Evolutionary conservation across 2,888 invertebrate genomes (phyloP).

Genomic region (Notodonta ziczac): DNA sequence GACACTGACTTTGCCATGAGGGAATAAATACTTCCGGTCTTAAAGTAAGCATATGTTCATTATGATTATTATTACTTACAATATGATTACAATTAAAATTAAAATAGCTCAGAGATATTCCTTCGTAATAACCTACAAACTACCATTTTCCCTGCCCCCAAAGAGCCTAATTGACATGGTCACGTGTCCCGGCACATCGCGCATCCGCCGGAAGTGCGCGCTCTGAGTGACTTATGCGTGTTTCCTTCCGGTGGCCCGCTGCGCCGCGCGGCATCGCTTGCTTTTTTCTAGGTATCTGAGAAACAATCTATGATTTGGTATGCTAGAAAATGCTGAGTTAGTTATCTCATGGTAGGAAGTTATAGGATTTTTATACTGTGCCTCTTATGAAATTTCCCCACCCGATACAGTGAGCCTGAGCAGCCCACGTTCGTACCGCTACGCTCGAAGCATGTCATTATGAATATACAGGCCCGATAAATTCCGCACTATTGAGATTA

Average conservation of each 20-base stretch:
- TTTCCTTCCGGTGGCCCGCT: conserved; percentile 63
- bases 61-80: neutral
- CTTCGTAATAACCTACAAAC: neutral
- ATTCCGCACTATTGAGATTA: too few relatives aligned
- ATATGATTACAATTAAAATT: neutral
- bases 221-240: conserved; percentile 67
- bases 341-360: neutral
- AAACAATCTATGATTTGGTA: conserved; percentile 2
- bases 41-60: too few relatives aligned
- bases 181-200: conserved; percentile 51
- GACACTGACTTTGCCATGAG: too few relatives aligned
- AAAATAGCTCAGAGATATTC: neutral
- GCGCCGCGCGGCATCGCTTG: conserved; percentile 32
- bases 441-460: too few relatives aligned
- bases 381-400: too few relatives aligned
- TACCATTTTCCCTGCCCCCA: conserved; percentile 16
- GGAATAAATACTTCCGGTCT: too few relatives aligned
- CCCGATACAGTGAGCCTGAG: too few relatives aligned
- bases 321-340: neutral
- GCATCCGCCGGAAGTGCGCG: conserved; percentile 53
- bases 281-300: conserved; percentile 23
- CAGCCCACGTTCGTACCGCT: too few relatives aligned
- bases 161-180: conserved; percentile 52
- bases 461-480: too few relatives aligned
- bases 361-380: neutral